Conservation (phyloP, 2,113 vertebrate species). For the Dolichallabes microphthalmus region DNA sequence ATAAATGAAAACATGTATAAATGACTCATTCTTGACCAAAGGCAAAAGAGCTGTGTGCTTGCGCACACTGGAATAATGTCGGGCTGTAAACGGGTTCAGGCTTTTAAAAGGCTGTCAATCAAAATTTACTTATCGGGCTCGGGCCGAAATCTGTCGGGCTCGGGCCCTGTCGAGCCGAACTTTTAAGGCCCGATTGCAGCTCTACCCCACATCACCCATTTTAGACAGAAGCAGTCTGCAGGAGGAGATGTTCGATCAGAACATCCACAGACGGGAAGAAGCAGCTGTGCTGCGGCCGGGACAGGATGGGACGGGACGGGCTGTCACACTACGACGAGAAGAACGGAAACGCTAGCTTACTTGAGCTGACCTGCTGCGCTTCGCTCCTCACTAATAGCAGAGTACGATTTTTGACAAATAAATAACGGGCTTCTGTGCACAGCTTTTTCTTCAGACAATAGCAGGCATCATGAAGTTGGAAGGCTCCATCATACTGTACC, state of each 20-base stretch:
- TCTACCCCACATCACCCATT: slow-evolving; percentile 24
- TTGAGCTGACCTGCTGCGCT: slow-evolving; percentile 41
- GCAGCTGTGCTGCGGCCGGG: slow-evolving; percentile 42
- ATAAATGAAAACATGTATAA: too few species aligned
- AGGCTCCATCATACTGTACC: neutral
- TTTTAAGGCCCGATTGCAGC: too few species aligned
- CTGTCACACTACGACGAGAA: slow-evolving; percentile 10
- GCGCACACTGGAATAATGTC: too few species aligned
- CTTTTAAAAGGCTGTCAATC: too few species aligned
- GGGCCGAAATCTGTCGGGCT: too few species aligned
- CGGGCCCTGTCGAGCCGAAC: too few species aligned
- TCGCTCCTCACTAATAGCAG: slow-evolving; percentile 26
- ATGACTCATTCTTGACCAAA: too few species aligned
- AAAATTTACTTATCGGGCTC: too few species aligned
- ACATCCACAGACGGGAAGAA: neutral
- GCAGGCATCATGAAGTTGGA: neutral
- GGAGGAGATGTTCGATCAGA: slow-evolving; percentile 33
- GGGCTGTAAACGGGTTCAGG: too few species aligned
- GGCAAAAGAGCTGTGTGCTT: too few species aligned
- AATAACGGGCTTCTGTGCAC: slow-evolving; percentile 3
- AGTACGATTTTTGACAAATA: slow-evolving; percentile 10
- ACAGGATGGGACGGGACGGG: slow-evolving; percentile 34
- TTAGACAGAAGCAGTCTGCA: slow-evolving; percentile 28
- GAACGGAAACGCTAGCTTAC: slow-evolving; percentile 19
- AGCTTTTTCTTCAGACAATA: slow-evolving; percentile 16